Evolutionary conservation across 2,113 vertebrate genomes (phyloP).

Genomic region (Zapus hudsonius): DNA sequence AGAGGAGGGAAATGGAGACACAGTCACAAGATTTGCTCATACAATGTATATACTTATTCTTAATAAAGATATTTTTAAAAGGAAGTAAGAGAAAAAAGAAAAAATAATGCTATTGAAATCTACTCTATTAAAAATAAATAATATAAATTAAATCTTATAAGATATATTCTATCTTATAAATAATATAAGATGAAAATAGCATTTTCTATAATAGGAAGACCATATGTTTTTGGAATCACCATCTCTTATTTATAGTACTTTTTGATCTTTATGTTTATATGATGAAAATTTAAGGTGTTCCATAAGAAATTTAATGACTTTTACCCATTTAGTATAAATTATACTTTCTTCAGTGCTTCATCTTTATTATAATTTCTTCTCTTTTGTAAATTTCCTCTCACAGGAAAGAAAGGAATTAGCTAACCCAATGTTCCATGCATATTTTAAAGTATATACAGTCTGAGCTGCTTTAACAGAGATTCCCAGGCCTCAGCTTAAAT

Average conservation of each 20-base stretch:
- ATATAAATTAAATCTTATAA: too few relatives aligned
- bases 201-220: neutral
- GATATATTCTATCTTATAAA: too few relatives aligned
- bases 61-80: too few relatives aligned
- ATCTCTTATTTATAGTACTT: neutral
- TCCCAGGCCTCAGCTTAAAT: neutral
- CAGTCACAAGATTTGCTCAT: too few relatives aligned
- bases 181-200: neutral
- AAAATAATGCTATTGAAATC: neutral
- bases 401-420: neutral
- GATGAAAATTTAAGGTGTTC: neutral
- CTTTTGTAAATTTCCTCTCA: neutral
- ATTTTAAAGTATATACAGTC: constrained; percentile 8
- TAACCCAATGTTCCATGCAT: neutral
- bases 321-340: neutral
- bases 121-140: neutral
- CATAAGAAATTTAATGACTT: neutral
- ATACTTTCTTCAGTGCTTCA: neutral
- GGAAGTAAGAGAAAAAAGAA: too few relatives aligned
- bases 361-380: neutral
- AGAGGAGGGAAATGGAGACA: too few relatives aligned
- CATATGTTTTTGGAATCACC: neutral
- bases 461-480: neutral
- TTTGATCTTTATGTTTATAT: neutral
- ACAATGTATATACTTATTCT: too few relatives aligned